Conservation (phyloP, 1,140 invertebrate genomes). For the Monomorium pharaonis region DNA sequence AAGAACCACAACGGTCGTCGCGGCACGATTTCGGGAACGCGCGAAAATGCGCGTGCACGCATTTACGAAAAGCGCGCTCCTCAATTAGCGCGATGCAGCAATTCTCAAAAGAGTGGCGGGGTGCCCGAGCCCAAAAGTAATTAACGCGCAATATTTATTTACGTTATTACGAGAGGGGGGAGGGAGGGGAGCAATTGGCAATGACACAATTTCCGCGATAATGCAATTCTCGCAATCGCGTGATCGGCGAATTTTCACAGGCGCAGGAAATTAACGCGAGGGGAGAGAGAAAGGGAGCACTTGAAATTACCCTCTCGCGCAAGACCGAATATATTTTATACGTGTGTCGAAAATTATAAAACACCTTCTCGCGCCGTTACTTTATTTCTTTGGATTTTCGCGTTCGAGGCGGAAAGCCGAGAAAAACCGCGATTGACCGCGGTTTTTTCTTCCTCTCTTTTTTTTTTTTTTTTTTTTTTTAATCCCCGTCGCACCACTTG, state of each 20-base stretch:
- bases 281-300: not conserved
- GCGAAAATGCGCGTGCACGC: not conserved
- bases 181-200: not conserved
- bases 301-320: conserved; percentile 9
- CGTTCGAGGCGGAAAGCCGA: not conserved
- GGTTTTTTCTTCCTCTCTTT: not conserved
- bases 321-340: not conserved
- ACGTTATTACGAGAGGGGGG: not conserved
- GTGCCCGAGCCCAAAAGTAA: not conserved
- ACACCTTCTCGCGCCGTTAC: not conserved
- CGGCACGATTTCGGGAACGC: not conserved
- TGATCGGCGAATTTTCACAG: conserved; percentile 34
- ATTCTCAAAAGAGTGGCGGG: conserved; percentile 12
- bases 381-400: not conserved
- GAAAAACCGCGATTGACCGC: conserved; percentile 13
- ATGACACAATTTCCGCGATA: conserved; percentile 13
- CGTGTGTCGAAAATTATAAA: not conserved
- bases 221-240: not conserved
- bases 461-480: not conserved
- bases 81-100: not conserved
- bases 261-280: conserved; percentile 15
- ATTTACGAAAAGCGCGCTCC: not conserved
- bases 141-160: conserved; percentile 27
- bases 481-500: not conserved
- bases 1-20: not conserved